phyloP scores from a whole-genome alignment of 2,797 vertebrate species.

The Lophius americanus region DNA sequence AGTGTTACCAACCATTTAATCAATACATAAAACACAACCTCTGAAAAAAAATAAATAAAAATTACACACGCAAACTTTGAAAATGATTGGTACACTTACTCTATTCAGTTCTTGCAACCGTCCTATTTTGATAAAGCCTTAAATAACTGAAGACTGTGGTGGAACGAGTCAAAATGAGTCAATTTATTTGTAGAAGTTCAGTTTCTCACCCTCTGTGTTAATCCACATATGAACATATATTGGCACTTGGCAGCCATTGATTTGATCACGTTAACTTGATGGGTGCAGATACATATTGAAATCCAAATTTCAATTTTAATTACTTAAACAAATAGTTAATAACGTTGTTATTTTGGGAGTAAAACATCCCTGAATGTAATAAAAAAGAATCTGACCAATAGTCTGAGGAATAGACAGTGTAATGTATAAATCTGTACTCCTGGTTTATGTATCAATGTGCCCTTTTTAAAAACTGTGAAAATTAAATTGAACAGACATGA shows the following conservation, averaged over 20 bases:
- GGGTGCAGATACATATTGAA: neutral
- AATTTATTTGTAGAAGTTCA: neutral
- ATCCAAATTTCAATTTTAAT: neutral
- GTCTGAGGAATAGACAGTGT: too few relatives aligned
- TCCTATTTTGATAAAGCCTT: constrained; percentile 19
- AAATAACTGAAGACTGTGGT: constrained; percentile 6
- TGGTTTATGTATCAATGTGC: too few relatives aligned
- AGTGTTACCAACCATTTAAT: neutral
- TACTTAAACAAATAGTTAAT: neutral
- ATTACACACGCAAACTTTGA: constrained; percentile 39
- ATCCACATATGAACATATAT: too few relatives aligned
- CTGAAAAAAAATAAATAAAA: neutral
- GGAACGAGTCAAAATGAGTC: too few relatives aligned
- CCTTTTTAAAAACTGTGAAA: too few relatives aligned
- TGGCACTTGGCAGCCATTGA: too few relatives aligned
- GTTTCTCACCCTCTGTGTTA: neutral
- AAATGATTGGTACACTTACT: constrained; percentile 27
- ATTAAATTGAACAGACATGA: too few relatives aligned
- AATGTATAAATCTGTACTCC: neutral
- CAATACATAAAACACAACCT: neutral
- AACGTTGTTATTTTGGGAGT: neutral
- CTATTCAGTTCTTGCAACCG: constrained; percentile 29
- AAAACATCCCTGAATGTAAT: too few relatives aligned
- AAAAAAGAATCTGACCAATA: too few relatives aligned
- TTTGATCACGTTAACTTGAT: too few relatives aligned